Conservation (phyloP, 2,888 invertebrate species). For the Latrodectus elegans region DNA sequence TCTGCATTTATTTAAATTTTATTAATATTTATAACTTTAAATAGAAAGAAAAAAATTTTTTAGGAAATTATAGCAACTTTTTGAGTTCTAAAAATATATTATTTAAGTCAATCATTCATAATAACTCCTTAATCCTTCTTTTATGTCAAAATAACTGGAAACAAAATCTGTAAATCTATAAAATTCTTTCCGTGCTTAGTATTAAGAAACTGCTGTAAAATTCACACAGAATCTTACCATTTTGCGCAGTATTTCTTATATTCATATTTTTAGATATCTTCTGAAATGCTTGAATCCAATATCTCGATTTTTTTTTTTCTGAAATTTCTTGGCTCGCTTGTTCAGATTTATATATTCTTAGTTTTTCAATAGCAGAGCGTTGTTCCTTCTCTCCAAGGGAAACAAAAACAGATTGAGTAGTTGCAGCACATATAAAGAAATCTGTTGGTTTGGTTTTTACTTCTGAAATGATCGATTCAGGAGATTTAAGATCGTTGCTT, state of each 20-base stretch:
- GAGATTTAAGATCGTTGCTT: neutral
- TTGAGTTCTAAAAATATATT: no score
- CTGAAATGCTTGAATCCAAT: neutral
- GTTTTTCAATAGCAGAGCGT: neutral
- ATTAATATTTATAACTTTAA: no score
- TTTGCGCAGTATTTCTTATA: neutral
- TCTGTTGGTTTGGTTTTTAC: neutral
- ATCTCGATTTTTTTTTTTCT: neutral
- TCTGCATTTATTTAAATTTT: no score
- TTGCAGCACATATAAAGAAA: neutral
- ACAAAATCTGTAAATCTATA: no score
- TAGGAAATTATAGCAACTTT: no score
- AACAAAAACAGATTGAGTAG: neutral
- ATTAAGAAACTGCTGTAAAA: neutral
- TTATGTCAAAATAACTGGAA: no score
- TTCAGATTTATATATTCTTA: neutral
- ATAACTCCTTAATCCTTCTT: no score
- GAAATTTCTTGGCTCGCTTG: neutral
- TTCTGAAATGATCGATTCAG: neutral
- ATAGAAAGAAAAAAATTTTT: no score
- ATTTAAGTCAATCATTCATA: no score
- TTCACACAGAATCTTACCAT: neutral
- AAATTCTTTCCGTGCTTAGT: no score
- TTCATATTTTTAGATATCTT: no score
- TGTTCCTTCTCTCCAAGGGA: neutral